A percentile compares a stretch with the other conserved stretches of the same genome.
phyloP scores from a whole-genome alignment of 2,888 invertebrate genomes.

The Aphrophora alni region DNA sequence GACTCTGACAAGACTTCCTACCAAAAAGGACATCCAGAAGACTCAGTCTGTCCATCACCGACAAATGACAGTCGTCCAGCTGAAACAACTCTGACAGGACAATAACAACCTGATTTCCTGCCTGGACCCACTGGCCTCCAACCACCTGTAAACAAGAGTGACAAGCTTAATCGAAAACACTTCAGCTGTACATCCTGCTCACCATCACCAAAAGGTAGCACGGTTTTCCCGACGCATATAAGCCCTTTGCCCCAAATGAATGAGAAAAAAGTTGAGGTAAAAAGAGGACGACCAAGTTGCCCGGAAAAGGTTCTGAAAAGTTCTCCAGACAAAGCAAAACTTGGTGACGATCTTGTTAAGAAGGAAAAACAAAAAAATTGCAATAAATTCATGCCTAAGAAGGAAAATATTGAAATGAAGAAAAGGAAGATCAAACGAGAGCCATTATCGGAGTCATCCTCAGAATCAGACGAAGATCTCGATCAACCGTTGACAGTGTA shows the following conservation, averaged over 20 bases:
- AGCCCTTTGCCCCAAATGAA: background rate
- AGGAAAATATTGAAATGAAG: constrained; percentile 50
- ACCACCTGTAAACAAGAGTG: too few relatives aligned
- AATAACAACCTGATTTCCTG: too few relatives aligned
- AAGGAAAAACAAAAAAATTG: background rate
- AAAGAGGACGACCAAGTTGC: background rate
- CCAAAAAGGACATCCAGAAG: background rate
- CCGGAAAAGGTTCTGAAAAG: background rate
- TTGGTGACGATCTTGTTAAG: background rate
- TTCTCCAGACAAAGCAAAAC: background rate
- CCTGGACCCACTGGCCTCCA: too few relatives aligned
- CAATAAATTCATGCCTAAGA: background rate
- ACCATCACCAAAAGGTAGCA: too few relatives aligned
- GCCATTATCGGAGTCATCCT: too few relatives aligned
- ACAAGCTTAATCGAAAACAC: too few relatives aligned
- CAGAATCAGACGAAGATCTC: background rate
- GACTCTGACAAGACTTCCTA: background rate
- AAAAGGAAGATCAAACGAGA: background rate
- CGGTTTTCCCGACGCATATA: background rate
- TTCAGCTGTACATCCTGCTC: too few relatives aligned
- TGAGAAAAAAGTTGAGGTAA: background rate
- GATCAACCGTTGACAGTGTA: constrained; percentile 43
- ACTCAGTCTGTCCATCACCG: background rate
- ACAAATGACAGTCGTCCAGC: background rate
- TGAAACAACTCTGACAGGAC: background rate